Percentiles rank a stretch among this genome's conserved stretches.
phyloP scores from a whole-genome alignment of 2,113 vertebrate species.

The Amblyornis subalaris region DNA sequence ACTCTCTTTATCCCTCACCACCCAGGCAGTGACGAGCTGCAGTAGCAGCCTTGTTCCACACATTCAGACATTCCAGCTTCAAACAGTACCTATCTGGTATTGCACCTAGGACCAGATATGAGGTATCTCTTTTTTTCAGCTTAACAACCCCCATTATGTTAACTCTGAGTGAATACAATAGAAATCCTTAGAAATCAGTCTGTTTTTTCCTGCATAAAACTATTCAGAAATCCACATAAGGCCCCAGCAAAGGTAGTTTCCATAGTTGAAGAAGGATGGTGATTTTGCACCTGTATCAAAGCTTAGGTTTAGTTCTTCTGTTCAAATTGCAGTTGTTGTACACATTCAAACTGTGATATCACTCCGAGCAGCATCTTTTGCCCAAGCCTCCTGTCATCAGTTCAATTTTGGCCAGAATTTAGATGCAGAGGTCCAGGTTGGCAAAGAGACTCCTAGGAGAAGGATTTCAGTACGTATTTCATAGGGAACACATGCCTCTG shows the following conservation, averaged over 20 bases:
- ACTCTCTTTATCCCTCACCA: not conserved
- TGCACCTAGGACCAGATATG: not conserved
- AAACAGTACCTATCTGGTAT: fast-evolving
- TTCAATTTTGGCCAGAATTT: not conserved
- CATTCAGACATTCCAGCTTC: not conserved
- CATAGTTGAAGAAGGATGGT: not conserved
- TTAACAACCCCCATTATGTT: not conserved
- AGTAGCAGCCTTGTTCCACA: not conserved
- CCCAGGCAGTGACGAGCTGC: not conserved
- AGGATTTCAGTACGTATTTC: not conserved
- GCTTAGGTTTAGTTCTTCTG: not conserved
- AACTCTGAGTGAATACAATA: not conserved
- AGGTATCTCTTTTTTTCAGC: not conserved
- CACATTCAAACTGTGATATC: not conserved
- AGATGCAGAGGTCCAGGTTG: not conserved
- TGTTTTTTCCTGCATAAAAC: not conserved
- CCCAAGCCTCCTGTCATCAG: not conserved
- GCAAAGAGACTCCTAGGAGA: not conserved
- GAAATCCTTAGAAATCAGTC: not conserved
- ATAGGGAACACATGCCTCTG: not conserved
- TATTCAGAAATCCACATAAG: not conserved
- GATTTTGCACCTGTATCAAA: not conserved
- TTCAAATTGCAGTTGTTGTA: not conserved
- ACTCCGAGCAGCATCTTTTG: not conserved
- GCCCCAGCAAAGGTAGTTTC: not conserved